Conservation (phyloP, 2,888 invertebrate genomes). For the Halictus quadricinctus region DNA sequence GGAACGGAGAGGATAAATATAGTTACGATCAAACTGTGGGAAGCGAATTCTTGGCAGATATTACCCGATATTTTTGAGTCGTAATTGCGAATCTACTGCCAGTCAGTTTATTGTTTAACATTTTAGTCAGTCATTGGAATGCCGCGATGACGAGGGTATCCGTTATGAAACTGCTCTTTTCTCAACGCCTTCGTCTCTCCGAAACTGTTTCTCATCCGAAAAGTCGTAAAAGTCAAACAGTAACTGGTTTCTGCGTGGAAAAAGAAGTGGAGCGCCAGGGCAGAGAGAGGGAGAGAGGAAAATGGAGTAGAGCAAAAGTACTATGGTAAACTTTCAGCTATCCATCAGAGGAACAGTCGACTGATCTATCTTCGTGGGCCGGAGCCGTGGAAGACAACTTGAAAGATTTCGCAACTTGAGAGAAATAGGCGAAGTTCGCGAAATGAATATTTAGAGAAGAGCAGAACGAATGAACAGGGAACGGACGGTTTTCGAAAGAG, state of each 20-base stretch:
- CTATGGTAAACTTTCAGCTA: neutral
- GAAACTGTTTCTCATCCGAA: constrained; percentile 30
- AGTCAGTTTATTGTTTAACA: constrained; percentile 6
- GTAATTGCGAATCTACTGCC: neutral
- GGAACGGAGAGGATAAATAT: neutral
- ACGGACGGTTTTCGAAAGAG: neutral
- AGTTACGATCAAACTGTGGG: neutral
- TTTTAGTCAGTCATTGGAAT: neutral
- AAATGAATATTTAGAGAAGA: neutral
- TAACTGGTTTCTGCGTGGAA: constrained; percentile 9
- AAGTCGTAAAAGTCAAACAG: constrained; percentile 32
- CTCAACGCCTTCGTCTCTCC: constrained; percentile 11
- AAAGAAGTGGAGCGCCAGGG: neutral
- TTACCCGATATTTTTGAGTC: neutral
- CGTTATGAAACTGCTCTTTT: neutral
- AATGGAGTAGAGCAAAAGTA: neutral
- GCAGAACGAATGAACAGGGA: neutral
- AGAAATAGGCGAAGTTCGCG: neutral
- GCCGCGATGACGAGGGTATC: neutral
- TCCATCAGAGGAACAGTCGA: neutral
- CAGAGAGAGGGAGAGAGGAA: neutral
- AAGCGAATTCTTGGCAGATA: neutral
- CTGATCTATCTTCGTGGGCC: neutral
- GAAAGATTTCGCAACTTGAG: neutral
- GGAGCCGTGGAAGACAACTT: neutral